Evolutionary conservation across 2,888 invertebrate species (phyloP).

Genomic region (Torymus aiolomorphi): DNA sequence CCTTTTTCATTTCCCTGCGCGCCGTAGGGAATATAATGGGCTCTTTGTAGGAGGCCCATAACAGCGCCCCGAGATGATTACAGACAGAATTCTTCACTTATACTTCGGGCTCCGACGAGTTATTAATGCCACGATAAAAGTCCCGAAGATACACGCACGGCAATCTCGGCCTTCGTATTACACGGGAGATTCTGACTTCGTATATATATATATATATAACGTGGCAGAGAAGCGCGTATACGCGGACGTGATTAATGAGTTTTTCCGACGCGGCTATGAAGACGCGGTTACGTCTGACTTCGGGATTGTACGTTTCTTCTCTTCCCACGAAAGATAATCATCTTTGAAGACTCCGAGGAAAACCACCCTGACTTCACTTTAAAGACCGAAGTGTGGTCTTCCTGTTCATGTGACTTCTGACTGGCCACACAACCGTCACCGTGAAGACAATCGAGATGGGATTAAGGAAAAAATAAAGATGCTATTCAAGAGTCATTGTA

Average conservation of each 20-base stretch:
- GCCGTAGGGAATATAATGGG: constrained; percentile 9
- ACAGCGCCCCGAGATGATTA: constrained; percentile 15
- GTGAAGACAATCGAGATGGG: constrained; percentile 3
- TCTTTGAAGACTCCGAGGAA: constrained; percentile 14
- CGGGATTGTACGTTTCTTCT: not conserved
- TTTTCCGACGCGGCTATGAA: constrained; percentile 18
- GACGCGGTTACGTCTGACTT: constrained; percentile 16
- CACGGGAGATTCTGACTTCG: too few species aligned
- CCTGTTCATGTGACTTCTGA: not conserved
- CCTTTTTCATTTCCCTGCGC: not conserved
- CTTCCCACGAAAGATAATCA: constrained; percentile 36
- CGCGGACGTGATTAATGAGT: constrained; percentile 30
- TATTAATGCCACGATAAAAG: constrained; percentile 37
- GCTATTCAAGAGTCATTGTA: constrained; percentile 23
- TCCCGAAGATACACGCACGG: not conserved
- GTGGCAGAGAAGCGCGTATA: not conserved
- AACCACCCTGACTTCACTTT: constrained; percentile 16
- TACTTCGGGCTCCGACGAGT: not conserved
- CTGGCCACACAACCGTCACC: not conserved
- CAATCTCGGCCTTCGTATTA: not conserved
- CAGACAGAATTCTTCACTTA: constrained; percentile 30
- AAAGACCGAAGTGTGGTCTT: constrained; percentile 1
- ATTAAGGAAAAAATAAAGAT: constrained; percentile 20
- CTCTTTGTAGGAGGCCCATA: constrained; percentile 21
- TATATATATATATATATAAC: too few species aligned